Conservation (phyloP, 2,113 vertebrate species). For the Bujurquina vittata region DNA sequence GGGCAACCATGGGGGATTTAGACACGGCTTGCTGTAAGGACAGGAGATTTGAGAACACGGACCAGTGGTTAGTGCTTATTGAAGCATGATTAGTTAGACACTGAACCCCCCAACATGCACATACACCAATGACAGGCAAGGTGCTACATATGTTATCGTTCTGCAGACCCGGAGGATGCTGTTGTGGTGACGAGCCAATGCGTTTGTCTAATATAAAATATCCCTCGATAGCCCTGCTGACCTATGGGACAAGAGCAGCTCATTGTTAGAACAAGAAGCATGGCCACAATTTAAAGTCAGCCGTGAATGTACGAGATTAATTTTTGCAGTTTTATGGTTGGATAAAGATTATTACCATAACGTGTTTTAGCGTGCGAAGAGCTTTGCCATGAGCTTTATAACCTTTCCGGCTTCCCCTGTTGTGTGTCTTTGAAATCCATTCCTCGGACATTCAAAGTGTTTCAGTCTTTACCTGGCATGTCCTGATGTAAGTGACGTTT, state of each 20-base stretch:
- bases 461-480: neutral
- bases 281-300: neutral
- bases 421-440: neutral
- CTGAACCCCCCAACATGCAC: constrained; percentile 21
- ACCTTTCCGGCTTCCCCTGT: neutral
- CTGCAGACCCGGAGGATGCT: constrained; percentile 20
- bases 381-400: neutral
- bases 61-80: constrained; percentile 64
- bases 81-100: constrained; percentile 65
- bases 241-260: constrained; percentile 21
- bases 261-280: neutral
- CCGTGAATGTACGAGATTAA: neutral
- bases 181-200: constrained; percentile 19
- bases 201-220: constrained; percentile 36
- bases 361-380: neutral
- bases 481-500: neutral
- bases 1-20: constrained; percentile 69
- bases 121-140: constrained; percentile 32
- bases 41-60: constrained; percentile 68
- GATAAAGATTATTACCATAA: neutral
- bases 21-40: constrained; percentile 66
- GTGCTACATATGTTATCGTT: constrained; percentile 43
- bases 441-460: neutral
- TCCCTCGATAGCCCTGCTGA: constrained; percentile 26
- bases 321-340: neutral